Evolutionary conservation across 2,113 vertebrate genomes (phyloP), one percentile per base, ranked within the genome.

Genomic region (Clupea harengus): DNA sequence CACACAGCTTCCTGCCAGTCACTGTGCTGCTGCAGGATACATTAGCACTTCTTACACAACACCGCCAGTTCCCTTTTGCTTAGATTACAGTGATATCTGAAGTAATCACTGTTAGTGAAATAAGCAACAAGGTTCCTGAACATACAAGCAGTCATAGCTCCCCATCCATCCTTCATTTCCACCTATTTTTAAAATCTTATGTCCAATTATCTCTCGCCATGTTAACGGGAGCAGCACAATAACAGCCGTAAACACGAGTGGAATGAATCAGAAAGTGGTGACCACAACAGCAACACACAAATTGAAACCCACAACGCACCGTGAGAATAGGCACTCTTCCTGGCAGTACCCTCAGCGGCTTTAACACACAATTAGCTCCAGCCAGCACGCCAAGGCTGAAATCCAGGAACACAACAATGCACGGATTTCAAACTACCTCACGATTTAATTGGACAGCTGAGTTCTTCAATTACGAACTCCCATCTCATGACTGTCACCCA

Each of bases 1-100:
- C 28, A 84, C 45, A 72, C 13, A 82, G 84, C 84, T 86, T 89
- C 85, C 86, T 84, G 85, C 84, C 60, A 80, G 82, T 20, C 2
- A 1, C 28, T 75, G 13, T 4, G 7, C 60, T 50, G 28, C 18
- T 2, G 47, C 47, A 60, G 0, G 28, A 75, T 49, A 46, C 11
- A 49, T n/a, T 25, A 45, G 4, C 20, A 75, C 82, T 20, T n/a
- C 20, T 28, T 22, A 52, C 28, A 22, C 83, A 22, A 10, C 17
- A 25, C 22, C 45, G 2, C 60, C n/a, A 64, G 60, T 78, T 78
- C 72, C 72, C 72, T 39, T 78, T 39, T 75, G 25, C 67, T 9
- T 9, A 28, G 22, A 28, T 11, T 28, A 39, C 32, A 39, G 25
- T 13, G 9, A 39, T 78, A 15, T 78, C 72, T 78, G 72, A 28